These are phyloP conservation scores for Hiodon alosoides DNA, from an alignment of 2,113 vertebrate species.

Conservation along the genomic window DNA sequence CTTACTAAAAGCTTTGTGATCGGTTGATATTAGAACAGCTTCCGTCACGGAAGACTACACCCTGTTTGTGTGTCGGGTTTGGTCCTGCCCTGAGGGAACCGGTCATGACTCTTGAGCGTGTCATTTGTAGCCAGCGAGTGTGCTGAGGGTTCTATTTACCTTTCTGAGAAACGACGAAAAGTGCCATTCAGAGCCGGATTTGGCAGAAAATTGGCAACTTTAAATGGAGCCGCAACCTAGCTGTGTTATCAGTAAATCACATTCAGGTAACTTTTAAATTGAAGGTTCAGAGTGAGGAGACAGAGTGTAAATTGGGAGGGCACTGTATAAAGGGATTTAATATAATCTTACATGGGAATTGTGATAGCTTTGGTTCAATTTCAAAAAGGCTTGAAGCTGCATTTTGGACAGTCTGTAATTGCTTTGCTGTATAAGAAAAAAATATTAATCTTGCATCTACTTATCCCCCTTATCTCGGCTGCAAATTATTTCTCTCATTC, in stretches of 20 bases:
- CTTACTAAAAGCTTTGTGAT: too few species aligned
- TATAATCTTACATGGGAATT: conserved; percentile 6
- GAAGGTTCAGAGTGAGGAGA: neutral
- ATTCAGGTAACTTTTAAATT: conserved; percentile 1
- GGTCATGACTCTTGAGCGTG: too few species aligned
- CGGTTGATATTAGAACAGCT: too few species aligned
- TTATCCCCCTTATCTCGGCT: neutral
- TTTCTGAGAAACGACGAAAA: neutral
- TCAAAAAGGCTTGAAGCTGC: neutral
- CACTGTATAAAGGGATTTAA: neutral
- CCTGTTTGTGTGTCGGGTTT: too few species aligned
- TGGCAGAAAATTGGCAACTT: neutral
- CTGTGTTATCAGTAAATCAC: neutral
- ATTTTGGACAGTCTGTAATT: neutral
- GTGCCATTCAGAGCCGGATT: neutral
- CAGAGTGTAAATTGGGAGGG: neutral
- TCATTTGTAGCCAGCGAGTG: too few species aligned
- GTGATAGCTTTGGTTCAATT: neutral
- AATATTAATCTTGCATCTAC: neutral
- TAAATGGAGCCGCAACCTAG: neutral
- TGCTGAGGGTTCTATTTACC: too few species aligned
- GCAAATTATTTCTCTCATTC: neutral
- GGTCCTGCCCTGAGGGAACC: too few species aligned
- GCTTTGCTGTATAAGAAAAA: neutral
- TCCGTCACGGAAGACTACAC: too few species aligned